Evolutionary conservation across 2,797 vertebrate genomes (phyloP).

Genomic region (Phoebastria nigripes): DNA sequence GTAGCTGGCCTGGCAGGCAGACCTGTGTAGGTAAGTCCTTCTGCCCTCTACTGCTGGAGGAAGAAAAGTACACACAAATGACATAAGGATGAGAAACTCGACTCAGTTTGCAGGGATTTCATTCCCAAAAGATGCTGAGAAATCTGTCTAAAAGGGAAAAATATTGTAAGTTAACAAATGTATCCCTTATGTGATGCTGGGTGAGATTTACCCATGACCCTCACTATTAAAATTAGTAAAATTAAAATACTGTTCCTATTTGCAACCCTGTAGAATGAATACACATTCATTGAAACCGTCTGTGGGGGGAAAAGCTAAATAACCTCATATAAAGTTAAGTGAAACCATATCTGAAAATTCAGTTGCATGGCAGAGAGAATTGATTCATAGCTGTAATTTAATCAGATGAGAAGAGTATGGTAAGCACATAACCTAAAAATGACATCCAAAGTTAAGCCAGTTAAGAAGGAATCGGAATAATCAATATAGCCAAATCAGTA

Average conservation of each 20-base stretch:
- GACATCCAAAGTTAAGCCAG: slow-evolving; percentile 19
- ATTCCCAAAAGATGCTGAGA: not conserved
- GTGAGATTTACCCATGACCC: not conserved
- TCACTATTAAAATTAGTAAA: not conserved
- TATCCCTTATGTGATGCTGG: not conserved
- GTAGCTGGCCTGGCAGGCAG: not conserved
- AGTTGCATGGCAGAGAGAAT: slow-evolving; percentile 14
- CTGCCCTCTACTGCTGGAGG: not conserved
- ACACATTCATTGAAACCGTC: not conserved
- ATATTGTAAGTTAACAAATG: not conserved
- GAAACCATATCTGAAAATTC: slow-evolving; percentile 26
- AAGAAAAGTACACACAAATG: not conserved
- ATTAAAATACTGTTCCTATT: slow-evolving; percentile 4
- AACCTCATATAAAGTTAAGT: slow-evolving; percentile 5
- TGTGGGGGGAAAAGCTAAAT: not conserved
- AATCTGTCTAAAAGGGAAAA: not conserved
- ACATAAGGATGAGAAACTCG: not conserved
- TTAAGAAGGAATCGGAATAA: slow-evolving; percentile 52
- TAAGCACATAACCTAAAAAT: slow-evolving; percentile 40
- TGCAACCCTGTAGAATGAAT: not conserved
- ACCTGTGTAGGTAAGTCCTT: not conserved
- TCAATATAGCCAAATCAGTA: slow-evolving; percentile 39
- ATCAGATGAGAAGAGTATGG: slow-evolving; percentile 7
- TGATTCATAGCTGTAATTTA: slow-evolving; percentile 25
- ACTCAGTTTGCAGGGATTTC: not conserved